Evolutionary conservation across 2,888 invertebrate species (phyloP), one percentile per base, ranked within the genome.

Genomic region (Autographa gamma): DNA sequence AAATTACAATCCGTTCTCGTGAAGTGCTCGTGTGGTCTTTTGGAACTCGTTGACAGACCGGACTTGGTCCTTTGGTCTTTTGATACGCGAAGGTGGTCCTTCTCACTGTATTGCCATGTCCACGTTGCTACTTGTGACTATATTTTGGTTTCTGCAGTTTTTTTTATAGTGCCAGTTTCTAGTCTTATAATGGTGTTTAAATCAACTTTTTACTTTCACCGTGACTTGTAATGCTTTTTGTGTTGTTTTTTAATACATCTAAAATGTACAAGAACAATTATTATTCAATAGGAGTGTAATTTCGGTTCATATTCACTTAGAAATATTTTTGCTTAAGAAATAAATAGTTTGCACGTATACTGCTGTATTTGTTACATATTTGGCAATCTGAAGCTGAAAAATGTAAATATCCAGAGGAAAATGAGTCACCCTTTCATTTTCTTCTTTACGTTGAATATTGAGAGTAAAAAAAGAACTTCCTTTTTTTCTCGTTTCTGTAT

Each of bases 1-100:
- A 82, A 97, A 97, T 91, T 94, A 97, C 66, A 98, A 98, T 91
- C 98, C 98, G 2, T 98, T 98, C 89, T 93, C 96, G 77, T 95
- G 89, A 94, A 83, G 78, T 77, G 79, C 76, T 73, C 71, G 69
- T 73, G 14, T 38, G 48, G 48, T 54, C 11, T 38, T 60, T 68
- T 59, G 77, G 1, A 63, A 16, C 38, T 13, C 2, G 32, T 70
- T 41, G 25, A 38, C 31, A 38, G 38, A 8, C 48, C 48, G 8
- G n/a, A 7, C 3, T 5, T 48, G 16, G 48, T 48, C 48, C 48
- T 48, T 16, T n/a, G 48, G 48, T 48, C 48, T n/a, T 38, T 38
- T 48, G 48, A 8, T 48, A 48, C 16, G 48, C 48, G 48, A 48
- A n/a, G 6, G 48, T 48, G 48, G 48, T 48, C n/a, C n/a, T n/a